These are phyloP conservation scores for Pocillopora damicornis DNA, from an alignment of 64 coral and sea anemone species.

Conservation along the genomic window DNA sequence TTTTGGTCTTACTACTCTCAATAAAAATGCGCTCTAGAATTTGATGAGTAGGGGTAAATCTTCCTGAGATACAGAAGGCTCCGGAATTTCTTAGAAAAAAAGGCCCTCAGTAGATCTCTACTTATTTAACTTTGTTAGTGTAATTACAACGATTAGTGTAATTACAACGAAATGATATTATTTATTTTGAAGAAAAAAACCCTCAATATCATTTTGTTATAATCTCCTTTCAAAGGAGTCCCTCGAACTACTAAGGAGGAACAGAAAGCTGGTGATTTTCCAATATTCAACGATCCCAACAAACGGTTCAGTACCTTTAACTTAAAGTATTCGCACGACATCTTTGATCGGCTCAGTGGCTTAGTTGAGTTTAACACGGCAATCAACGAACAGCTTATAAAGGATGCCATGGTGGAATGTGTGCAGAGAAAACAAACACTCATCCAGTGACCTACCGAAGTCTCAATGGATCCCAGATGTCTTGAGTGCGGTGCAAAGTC, in stretches of 20 bases:
- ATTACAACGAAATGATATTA: not conserved
- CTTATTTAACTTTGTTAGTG: not conserved
- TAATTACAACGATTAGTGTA: not conserved
- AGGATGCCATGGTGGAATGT: conserved; percentile 63
- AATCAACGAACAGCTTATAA: conserved; percentile 59
- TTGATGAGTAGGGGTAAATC: no score
- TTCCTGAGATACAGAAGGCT: no score
- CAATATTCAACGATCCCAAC: conserved; percentile 70
- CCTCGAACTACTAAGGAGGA: conserved; percentile 51
- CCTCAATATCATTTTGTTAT: not conserved
- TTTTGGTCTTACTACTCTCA: no score
- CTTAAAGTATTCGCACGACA: conserved; percentile 66
- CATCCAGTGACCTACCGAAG: not conserved
- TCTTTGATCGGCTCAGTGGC: conserved; percentile 61
- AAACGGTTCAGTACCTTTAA: conserved; percentile 67
- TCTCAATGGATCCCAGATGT: not conserved
- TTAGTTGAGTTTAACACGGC: conserved; percentile 77
- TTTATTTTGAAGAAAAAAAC: not conserved
- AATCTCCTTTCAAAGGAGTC: conserved; percentile 33
- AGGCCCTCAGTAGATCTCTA: no score
- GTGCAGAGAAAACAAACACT: conserved; percentile 29
- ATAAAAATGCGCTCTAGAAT: no score
- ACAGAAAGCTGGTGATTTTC: conserved; percentile 52
- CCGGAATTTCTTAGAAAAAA: no score
- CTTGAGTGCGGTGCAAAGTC: not conserved